Evolutionary conservation across 2,113 vertebrate species (phyloP).

Genomic region (Petaurus breviceps): DNA sequence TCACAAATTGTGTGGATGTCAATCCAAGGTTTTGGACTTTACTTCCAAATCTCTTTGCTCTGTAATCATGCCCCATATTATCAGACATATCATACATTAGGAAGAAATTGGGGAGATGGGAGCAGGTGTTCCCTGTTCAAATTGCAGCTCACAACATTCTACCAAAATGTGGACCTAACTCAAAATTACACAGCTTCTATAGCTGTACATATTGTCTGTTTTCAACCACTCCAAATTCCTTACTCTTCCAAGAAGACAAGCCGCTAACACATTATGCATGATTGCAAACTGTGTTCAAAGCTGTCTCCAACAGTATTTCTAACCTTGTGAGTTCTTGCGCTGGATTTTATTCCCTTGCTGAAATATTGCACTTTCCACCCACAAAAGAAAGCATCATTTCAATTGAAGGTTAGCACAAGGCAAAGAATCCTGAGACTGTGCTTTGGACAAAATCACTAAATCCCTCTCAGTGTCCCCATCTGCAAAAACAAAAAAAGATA

Average conservation of each 20-base stretch:
- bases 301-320: conserved; percentile 13
- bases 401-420: conserved; percentile 40
- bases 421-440: conserved; percentile 4
- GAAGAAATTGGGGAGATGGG: not conserved
- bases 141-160: not conserved
- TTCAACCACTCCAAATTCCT: conserved; percentile 24
- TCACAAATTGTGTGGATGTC: not conserved
- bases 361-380: conserved; percentile 13
- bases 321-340: not conserved
- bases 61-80: not conserved
- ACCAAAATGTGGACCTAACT: conserved; percentile 25
- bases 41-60: not conserved
- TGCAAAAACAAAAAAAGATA: not conserved
- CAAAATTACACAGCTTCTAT: not conserved
- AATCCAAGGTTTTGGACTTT: not conserved
- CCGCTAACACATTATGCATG: not conserved
- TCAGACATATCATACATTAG: not conserved
- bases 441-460: not conserved
- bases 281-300: conserved; percentile 40
- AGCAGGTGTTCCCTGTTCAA: not conserved
- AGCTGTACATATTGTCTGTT: not conserved
- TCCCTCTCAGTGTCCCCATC: not conserved
- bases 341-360: conserved; percentile 20
- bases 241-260: conserved; percentile 19
- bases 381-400: conserved; percentile 30